Percentiles rank a stretch among this genome's conserved stretches.
phyloP scores from a whole-genome alignment of 2,113 vertebrate species.

The Dipodomys merriami region DNA sequence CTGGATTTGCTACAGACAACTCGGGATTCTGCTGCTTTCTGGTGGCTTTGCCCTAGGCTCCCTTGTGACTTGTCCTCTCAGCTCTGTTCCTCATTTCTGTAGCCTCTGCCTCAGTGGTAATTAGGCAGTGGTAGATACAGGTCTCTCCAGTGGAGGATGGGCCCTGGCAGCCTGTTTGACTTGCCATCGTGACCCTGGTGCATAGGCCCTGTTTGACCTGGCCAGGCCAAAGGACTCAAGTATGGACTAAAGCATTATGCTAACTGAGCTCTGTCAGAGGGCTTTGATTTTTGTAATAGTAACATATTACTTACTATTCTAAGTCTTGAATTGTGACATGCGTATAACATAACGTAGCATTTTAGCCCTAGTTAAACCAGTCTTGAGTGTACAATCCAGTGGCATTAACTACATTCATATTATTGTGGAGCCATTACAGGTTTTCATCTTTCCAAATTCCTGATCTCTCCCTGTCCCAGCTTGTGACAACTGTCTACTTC shows the following conservation, averaged over 20 bases:
- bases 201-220: neutral
- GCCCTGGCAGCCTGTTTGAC: neutral
- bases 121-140: neutral
- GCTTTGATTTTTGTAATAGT: too few species aligned
- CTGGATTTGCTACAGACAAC: neutral
- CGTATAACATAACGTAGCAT: neutral
- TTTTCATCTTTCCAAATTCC: neutral
- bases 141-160: neutral
- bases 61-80: neutral
- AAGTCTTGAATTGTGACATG: neutral
- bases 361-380: neutral
- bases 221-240: too few species aligned
- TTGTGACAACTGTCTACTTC: neutral
- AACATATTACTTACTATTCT: too few species aligned
- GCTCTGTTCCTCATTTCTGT: neutral
- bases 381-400: neutral
- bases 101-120: neutral
- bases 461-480: too few species aligned
- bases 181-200: neutral
- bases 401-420: neutral
- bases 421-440: neutral
- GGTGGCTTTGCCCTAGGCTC: neutral
- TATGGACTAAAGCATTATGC: neutral
- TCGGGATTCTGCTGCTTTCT: neutral
- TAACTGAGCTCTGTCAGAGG: too few species aligned